phyloP scores from a whole-genome alignment of 2,797 vertebrate species.

The Hoplostethus mediterraneus region DNA sequence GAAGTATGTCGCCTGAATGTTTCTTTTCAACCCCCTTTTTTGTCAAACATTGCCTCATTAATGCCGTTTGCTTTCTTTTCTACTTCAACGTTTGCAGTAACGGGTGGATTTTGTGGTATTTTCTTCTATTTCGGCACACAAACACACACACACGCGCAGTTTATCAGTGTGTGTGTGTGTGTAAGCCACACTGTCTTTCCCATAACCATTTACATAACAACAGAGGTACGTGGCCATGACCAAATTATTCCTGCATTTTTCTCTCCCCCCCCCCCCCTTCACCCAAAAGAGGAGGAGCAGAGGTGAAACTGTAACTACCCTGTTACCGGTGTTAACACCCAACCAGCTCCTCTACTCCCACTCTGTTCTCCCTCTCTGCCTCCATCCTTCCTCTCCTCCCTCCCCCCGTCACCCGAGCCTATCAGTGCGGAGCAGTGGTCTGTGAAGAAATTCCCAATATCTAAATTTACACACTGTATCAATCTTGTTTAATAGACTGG shows the following conservation, averaged over 20 bases:
- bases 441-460: slow-evolving; percentile 91
- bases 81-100: slow-evolving; percentile 34
- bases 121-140: slow-evolving; percentile 30
- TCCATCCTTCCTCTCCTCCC: slow-evolving; percentile 39
- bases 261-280: slow-evolving; percentile 14
- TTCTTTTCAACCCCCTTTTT: slow-evolving; percentile 41
- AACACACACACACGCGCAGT: slow-evolving; percentile 20
- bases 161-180: slow-evolving; percentile 52
- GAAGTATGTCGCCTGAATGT: slow-evolving; percentile 54
- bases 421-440: slow-evolving; percentile 88
- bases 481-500: slow-evolving; percentile 96
- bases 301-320: slow-evolving; percentile 66
- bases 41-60: slow-evolving; percentile 58
- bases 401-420: slow-evolving; percentile 73
- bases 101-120: slow-evolving; percentile 15
- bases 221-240: slow-evolving; percentile 52
- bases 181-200: slow-evolving; percentile 57
- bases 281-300: slow-evolving; percentile 38
- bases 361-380: slow-evolving; percentile 22
- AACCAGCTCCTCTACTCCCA: slow-evolving; percentile 56
- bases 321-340: slow-evolving; percentile 80
- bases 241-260: slow-evolving; percentile 57
- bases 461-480: slow-evolving; percentile 93
- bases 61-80: slow-evolving; percentile 40
- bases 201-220: slow-evolving; percentile 65